Evolutionary conservation across 2,888 invertebrate species (phyloP).

Genomic region (Drosophila barbarae): DNA sequence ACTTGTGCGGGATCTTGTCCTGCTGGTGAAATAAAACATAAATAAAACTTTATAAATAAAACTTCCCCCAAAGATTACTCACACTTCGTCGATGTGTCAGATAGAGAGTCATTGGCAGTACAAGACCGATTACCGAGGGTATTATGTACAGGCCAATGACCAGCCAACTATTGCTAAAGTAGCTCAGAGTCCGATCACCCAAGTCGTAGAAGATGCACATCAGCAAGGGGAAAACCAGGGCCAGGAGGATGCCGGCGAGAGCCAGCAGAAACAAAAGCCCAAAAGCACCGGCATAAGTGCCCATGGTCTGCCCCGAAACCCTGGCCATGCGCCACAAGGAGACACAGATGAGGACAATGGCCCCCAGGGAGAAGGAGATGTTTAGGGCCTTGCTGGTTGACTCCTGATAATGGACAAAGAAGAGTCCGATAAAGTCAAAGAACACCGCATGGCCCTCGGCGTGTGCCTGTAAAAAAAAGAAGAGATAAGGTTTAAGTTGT

Average conservation of each 20-base stretch:
- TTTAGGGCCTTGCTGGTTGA: slow-evolving; percentile 77
- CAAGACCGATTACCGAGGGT: slow-evolving; percentile 75
- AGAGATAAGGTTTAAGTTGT: background rate
- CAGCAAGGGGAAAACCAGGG: slow-evolving; percentile 71
- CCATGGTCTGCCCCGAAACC: slow-evolving; percentile 43
- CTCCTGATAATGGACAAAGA: slow-evolving; percentile 84
- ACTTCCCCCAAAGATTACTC: slow-evolving; percentile 29
- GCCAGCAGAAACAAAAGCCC: slow-evolving; percentile 65
- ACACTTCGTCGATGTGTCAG: slow-evolving; percentile 68
- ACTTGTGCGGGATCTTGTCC: slow-evolving; percentile 66
- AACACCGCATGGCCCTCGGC: slow-evolving; percentile 82
- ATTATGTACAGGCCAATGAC: slow-evolving; percentile 78
- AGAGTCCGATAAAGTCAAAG: slow-evolving; percentile 86
- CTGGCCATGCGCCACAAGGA: slow-evolving; percentile 70
- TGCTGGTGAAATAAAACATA: slow-evolving; percentile 26
- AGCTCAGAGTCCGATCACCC: slow-evolving; percentile 81
- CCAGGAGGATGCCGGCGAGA: slow-evolving; percentile 68
- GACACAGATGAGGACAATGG: slow-evolving; percentile 71
- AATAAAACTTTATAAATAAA: background rate
- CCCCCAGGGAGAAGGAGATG: slow-evolving; percentile 72
- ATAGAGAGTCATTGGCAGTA: slow-evolving; percentile 66
- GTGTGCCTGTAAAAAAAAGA: slow-evolving; percentile 68
- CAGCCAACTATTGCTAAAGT: slow-evolving; percentile 82
- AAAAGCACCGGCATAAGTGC: slow-evolving; percentile 55
- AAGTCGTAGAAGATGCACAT: slow-evolving; percentile 78